Evolutionary conservation across 1,140 invertebrate genomes (phyloP).

Genomic region (Dermatophagoides farinae): DNA sequence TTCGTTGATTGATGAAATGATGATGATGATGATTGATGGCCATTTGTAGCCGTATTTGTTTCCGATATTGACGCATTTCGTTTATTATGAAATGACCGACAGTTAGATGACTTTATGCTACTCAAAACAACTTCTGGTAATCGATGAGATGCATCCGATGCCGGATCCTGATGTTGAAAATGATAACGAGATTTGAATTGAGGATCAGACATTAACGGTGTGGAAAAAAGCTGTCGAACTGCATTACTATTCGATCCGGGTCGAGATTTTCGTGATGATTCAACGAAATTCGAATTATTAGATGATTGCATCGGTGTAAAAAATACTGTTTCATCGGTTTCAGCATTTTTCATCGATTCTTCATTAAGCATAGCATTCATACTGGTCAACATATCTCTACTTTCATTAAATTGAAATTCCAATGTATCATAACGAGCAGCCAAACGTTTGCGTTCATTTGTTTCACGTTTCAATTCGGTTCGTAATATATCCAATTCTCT

Average conservation of each 20-base stretch:
- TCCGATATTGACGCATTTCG: too few relatives aligned
- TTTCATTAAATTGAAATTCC: slow-evolving; percentile 1
- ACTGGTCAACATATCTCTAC: background rate
- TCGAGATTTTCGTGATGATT: background rate
- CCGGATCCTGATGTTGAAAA: slow-evolving; percentile 2
- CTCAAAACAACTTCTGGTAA: background rate
- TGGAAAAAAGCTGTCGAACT: background rate
- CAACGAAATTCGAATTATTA: background rate
- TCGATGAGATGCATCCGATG: background rate
- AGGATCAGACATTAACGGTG: background rate
- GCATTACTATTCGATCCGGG: background rate
- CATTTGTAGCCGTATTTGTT: too few relatives aligned
- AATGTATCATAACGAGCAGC: background rate
- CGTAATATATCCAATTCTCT: background rate
- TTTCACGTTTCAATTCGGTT: background rate
- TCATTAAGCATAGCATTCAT: background rate
- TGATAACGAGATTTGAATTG: background rate
- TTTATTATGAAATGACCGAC: too few relatives aligned
- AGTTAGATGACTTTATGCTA: background rate
- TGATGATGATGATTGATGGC: too few relatives aligned
- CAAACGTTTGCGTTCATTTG: slow-evolving; percentile 1
- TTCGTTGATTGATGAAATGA: too few relatives aligned
- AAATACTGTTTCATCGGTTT: background rate
- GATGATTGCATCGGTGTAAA: background rate
- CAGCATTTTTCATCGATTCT: background rate